Evolutionary conservation across 1,140 invertebrate species (phyloP), one percentile per base, ranked within the genome.

Genomic region (Bombus pyrosoma): DNA sequence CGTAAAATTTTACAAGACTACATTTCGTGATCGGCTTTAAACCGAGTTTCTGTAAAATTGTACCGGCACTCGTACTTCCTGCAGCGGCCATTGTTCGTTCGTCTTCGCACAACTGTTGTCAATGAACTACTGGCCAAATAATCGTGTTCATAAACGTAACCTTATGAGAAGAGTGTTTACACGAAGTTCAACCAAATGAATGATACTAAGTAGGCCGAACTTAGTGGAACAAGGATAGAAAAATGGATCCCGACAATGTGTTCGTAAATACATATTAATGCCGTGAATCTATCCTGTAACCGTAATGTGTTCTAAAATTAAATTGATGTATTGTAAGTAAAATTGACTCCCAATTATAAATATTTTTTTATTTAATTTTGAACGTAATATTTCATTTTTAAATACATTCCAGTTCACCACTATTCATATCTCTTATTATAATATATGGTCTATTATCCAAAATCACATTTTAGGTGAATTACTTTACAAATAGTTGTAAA

Each of bases 1-100:
- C 94, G 92, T 97, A 97, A 88, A 97, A 96, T 92, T 96, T 96
- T 8, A 96, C 94, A 73, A 97, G 89, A 88, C 96, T 97, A 47
- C 96, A 95, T 89, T 94, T 94, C 34, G 95, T 96, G 32, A 97
- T 89, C 5, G 96, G 96, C 90, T 95, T 96, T 8, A 96, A 85
- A 8, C 96, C 96, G 57, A 96, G 92, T 91, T 96, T 96, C 73
- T 87, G 81, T 5, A 92, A 34, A 18, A 93, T 66, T 34, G 92
- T 88, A 41, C 85, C 72, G 76, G 71, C 80, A 74, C 72, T 76
- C 57, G 77, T 43, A 83, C 90, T 85, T 86, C 89, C 91, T 73
- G 87, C 81, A 9, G 81, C 71, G 18, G 90, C 88, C 93, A 93
- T 94, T 75, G 22, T 73, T 86, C 39, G 43, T 72, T 32, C 22